Evolutionary conservation across 2,797 vertebrate genomes (phyloP).

Genomic region (Peromyscus nudipes): DNA sequence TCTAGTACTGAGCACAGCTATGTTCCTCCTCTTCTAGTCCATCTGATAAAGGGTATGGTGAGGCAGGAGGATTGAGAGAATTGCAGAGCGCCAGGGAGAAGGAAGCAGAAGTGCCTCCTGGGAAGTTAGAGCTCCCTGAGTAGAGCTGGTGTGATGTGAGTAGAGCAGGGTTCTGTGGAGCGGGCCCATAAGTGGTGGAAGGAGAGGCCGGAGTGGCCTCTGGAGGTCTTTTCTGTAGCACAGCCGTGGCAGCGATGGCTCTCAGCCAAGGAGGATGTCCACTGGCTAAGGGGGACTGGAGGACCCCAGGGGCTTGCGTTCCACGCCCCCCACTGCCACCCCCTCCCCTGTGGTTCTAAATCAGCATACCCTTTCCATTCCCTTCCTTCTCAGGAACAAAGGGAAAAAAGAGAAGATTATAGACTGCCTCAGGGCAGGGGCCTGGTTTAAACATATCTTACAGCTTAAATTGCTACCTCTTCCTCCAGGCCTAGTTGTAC

Average conservation of each 20-base stretch:
- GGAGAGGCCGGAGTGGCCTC: not conserved
- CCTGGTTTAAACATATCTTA: not conserved
- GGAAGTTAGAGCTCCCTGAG: not conserved
- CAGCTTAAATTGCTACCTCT: not conserved
- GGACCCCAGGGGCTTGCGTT: not conserved
- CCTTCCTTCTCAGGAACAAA: not conserved
- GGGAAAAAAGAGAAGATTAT: too few species aligned
- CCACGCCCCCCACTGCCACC: accelerated
- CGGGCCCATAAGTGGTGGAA: too few species aligned
- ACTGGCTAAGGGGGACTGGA: not conserved
- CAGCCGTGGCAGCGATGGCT: not conserved
- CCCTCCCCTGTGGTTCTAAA: not conserved
- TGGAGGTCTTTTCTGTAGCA: not conserved
- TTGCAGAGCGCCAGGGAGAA: not conserved
- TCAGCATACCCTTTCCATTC: not conserved
- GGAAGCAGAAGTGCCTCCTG: not conserved
- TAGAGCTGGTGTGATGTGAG: not conserved
- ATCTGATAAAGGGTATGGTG: too few species aligned
- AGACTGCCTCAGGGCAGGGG: not conserved
- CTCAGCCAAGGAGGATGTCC: too few species aligned
- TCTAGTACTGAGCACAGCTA: not conserved
- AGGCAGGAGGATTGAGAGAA: not conserved
- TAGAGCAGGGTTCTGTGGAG: not conserved
- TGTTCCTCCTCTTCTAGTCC: too few species aligned
- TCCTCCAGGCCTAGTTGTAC: not conserved